Evolutionary conservation across 1,140 invertebrate genomes (phyloP).

Genomic region (Bombus consobrinus): DNA sequence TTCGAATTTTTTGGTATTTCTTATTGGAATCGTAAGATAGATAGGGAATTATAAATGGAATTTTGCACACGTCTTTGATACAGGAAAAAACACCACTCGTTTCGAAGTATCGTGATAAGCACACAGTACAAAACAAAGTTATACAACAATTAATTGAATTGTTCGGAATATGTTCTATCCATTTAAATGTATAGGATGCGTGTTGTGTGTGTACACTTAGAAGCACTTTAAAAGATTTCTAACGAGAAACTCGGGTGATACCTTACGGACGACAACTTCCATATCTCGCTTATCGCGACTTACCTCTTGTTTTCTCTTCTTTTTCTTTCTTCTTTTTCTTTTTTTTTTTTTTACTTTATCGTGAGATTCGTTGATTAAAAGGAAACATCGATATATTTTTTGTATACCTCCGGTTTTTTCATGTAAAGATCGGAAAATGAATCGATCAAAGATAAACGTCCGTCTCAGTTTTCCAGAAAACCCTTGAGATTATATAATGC

Average conservation of each 20-base stretch:
- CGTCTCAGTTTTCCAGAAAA: neutral
- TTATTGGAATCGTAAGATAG: neutral
- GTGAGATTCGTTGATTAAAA: neutral
- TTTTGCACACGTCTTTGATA: neutral
- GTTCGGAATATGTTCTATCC: neutral
- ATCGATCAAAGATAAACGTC: neutral
- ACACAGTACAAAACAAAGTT: neutral
- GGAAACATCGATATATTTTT: no score
- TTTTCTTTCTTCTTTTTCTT: no score
- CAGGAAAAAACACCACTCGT: no score
- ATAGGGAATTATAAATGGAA: neutral
- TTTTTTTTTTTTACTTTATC: neutral
- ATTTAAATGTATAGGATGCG: neutral
- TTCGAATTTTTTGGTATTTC: no score
- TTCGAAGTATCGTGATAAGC: neutral
- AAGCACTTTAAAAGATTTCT: neutral
- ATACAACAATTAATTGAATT: neutral
- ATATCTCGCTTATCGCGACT: neutral
- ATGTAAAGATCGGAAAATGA: no score
- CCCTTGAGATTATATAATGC: neutral
- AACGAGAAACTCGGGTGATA: neutral
- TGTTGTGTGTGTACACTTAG: neutral
- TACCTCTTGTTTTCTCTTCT: neutral
- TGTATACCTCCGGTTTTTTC: no score
- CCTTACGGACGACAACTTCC: neutral